These are phyloP conservation scores for Sclerodermus sp. DNA, from an alignment of 2,888 invertebrate species.

Conservation along the genomic window DNA sequence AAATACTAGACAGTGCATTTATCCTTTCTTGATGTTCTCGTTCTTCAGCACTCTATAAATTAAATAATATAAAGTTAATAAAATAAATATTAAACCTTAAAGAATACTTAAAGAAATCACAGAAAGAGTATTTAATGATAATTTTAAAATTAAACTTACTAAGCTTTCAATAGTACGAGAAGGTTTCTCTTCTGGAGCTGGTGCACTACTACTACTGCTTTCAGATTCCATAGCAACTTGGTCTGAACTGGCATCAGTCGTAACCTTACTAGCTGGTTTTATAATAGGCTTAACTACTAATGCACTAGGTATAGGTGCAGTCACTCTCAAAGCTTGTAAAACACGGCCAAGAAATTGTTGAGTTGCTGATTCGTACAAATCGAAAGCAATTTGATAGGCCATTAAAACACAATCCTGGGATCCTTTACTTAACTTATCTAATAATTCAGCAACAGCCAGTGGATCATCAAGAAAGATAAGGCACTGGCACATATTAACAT, in stretches of 20 bases:
- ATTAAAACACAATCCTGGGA: conserved; percentile 80
- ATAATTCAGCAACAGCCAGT: conserved; percentile 85
- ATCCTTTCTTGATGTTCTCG: conserved; percentile 83
- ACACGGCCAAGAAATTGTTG: conserved; percentile 94
- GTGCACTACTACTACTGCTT: conserved; percentile 59
- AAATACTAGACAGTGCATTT: conserved; percentile 86
- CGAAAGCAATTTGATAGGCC: conserved; percentile 99
- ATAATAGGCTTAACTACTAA: conserved; percentile 69
- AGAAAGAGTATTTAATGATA: background rate
- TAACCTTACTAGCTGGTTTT: conserved; percentile 61
- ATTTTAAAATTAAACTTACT: conserved; percentile 41
- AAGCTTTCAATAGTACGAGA: conserved; percentile 65
- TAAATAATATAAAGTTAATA: no score
- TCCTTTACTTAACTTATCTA: conserved; percentile 85
- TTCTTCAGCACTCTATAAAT: conserved; percentile 73
- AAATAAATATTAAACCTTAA: no score
- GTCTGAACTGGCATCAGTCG: conserved; percentile 51
- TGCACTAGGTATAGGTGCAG: conserved; percentile 79
- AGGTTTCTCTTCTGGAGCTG: conserved; percentile 59
- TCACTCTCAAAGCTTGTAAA: conserved; percentile 77
- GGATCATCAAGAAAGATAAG: conserved; percentile 96
- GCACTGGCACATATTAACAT: conserved; percentile 98
- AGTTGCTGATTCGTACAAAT: conserved; percentile 97
- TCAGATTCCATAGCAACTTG: conserved; percentile 59
- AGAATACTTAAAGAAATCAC: background rate